Percentiles rank a stretch among this genome's conserved stretches.
phyloP scores from a whole-genome alignment of 2,888 invertebrate species.

The Tenthredo amoena region DNA sequence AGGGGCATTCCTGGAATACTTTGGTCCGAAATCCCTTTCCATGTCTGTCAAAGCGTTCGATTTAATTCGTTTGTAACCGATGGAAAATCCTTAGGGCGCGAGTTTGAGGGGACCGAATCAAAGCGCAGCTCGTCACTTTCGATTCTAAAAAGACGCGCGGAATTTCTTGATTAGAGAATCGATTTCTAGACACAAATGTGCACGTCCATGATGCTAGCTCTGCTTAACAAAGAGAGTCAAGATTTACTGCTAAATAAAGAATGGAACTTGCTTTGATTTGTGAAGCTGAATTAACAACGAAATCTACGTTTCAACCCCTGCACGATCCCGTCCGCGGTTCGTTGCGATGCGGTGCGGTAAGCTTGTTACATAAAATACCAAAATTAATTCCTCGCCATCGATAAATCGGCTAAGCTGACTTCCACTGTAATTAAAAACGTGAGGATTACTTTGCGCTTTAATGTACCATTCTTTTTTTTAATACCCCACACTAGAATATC shows the following conservation, averaged over 20 bases:
- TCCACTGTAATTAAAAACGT: constrained; percentile 37
- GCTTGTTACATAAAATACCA: constrained; percentile 40
- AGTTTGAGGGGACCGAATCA: constrained; percentile 66
- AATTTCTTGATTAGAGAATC: constrained; percentile 49
- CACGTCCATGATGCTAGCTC: background rate
- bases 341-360: background rate
- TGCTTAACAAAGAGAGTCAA: background rate
- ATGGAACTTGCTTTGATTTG: constrained; percentile 40
- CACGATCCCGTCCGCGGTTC: background rate
- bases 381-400: constrained; percentile 47
- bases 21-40: constrained; percentile 60
- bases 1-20: constrained; percentile 57
- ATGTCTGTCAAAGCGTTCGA: constrained; percentile 73
- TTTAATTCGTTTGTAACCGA: constrained; percentile 71
- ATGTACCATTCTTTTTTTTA: background rate
- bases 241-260: constrained; percentile 20
- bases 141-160: constrained; percentile 54
- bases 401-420: constrained; percentile 44
- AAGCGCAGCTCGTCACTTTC: constrained; percentile 74
- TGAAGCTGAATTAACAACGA: constrained; percentile 29
- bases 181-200: constrained; percentile 31
- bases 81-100: constrained; percentile 21
- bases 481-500: background rate
- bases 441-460: constrained; percentile 24
- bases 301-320: constrained; percentile 23